These are phyloP conservation scores for Drosophila cardini DNA, from an alignment of 1,140 invertebrate species.

Conservation along the genomic window DNA sequence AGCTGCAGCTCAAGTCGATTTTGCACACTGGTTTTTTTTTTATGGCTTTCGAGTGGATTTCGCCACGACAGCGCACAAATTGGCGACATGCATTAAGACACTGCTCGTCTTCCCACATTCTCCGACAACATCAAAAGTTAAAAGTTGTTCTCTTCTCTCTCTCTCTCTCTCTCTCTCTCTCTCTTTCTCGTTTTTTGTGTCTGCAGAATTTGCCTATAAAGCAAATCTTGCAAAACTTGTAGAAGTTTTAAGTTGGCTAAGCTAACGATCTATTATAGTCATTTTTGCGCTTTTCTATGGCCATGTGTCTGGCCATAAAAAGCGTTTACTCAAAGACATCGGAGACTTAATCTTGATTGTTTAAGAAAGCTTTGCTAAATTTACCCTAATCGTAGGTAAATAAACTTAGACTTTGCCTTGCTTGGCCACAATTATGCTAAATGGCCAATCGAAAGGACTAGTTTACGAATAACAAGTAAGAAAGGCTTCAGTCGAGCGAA, in stretches of 20 bases:
- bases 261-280: not conserved
- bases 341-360: not conserved
- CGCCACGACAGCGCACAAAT: constrained; percentile 48
- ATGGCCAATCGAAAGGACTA: too few relatives aligned
- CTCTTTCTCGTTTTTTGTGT: not conserved
- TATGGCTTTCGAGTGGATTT: constrained; percentile 68
- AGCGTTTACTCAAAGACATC: not conserved
- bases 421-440: too few relatives aligned
- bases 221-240: not conserved
- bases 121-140: constrained; percentile 12
- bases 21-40: constrained; percentile 59
- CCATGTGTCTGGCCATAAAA: not conserved
- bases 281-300: not conserved
- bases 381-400: not conserved
- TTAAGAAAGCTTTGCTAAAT: not conserved
- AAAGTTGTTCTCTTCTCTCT: not conserved
- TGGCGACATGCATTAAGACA: constrained; percentile 48
- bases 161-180: not conserved
- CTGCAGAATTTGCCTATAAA: not conserved
- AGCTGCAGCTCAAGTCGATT: constrained; percentile 46
- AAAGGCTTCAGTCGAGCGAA: too few relatives aligned
- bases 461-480: too few relatives aligned
- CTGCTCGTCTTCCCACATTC: constrained; percentile 8
- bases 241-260: not conserved
- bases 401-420: too few relatives aligned